Conservation (phyloP, 2,888 invertebrate genomes). For the Phyllotreta cruciferae region DNA sequence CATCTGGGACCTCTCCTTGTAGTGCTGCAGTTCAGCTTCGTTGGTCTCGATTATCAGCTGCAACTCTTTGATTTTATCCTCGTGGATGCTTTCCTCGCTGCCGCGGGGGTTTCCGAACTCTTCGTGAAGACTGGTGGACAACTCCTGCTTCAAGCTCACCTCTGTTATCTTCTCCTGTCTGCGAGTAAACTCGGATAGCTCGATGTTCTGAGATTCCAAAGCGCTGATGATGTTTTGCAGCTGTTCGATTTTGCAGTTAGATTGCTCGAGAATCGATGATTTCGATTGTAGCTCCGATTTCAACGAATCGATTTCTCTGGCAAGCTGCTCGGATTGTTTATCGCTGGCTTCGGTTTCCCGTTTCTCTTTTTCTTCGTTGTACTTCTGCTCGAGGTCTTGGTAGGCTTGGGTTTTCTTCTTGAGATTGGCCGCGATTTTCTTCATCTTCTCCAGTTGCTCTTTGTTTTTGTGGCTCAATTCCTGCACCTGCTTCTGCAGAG, state of each 20-base stretch:
- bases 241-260: constrained; percentile 27
- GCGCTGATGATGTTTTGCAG: constrained; percentile 54
- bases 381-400: constrained; percentile 68
- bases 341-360: constrained; percentile 52
- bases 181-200: constrained; percentile 43
- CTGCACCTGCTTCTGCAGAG: constrained; percentile 55
- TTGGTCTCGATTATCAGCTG: constrained; percentile 77
- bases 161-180: constrained; percentile 53
- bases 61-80: constrained; percentile 77
- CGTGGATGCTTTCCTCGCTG: constrained; percentile 53
- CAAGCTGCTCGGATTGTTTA: constrained; percentile 40
- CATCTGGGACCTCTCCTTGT: constrained; percentile 69
- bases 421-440: constrained; percentile 77
- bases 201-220: constrained; percentile 55
- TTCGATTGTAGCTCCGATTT: constrained; percentile 40
- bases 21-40: constrained; percentile 70
- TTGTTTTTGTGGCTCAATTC: constrained; percentile 70
- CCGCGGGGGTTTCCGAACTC: constrained; percentile 39
- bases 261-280: constrained; percentile 27
- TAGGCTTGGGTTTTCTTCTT: constrained; percentile 75
- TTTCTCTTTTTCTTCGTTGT: constrained; percentile 50
- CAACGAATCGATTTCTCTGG: constrained; percentile 34
- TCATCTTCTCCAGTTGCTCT: constrained; percentile 77
- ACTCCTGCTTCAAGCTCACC: constrained; percentile 49
- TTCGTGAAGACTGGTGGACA: constrained; percentile 48